Base-by-base conservation (phyloP, 2,797 vertebrate genomes). In the Rallus crepitans region DNA sequence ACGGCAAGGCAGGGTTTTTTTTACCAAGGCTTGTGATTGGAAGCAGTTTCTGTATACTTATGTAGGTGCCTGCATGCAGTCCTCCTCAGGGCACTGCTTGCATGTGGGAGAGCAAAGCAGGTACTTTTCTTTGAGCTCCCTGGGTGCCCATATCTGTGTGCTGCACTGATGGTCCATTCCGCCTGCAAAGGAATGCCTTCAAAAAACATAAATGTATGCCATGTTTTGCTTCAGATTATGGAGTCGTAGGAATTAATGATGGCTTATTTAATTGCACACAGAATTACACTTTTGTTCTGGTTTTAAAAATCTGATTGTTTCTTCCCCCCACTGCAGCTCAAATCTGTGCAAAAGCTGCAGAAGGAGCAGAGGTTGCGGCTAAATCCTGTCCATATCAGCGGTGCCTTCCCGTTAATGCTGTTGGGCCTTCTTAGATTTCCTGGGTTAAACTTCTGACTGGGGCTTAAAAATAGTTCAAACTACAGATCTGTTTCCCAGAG, bases 91-190 rank as follows among this genome's bases (percentile, higher is more conserved):
- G 72, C 61, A 7, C 37, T 78, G 24, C 72, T 83, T 0, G 1
- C 48, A 64, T 68, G 45, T 71, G 73, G 40, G 70, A 78, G 76
- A 65, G 52, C 39, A 52, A 57, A 71, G 65, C 76, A n/a, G 53
- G 11, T 66, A 1, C 15, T 94, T 78, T 81, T 73, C 56, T 77
- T 9, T 27, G 61, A 61, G 60, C 20, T 78, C 12, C 19, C 33
- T 50, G 40, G 25, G 7, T 61, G 59, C 31, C 45, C 3, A 1
- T 56, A 1, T n/a, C 33, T 75, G 14, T 1, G 0, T 25, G 50
- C 72, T 90, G 57, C 60, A 24, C 28, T 57, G 1, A 33, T 50
- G 0, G 30, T 91, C 63, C 10, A 39, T 79, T 91, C 83, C 79
- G 55, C 23, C n/a, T 95, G 69, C 40, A 63, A 76, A 76, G 21